Evolutionary conservation across 2,888 invertebrate species (phyloP), one percentile per base, ranked within the genome.

Genomic region (Trichopria drosophilae): DNA sequence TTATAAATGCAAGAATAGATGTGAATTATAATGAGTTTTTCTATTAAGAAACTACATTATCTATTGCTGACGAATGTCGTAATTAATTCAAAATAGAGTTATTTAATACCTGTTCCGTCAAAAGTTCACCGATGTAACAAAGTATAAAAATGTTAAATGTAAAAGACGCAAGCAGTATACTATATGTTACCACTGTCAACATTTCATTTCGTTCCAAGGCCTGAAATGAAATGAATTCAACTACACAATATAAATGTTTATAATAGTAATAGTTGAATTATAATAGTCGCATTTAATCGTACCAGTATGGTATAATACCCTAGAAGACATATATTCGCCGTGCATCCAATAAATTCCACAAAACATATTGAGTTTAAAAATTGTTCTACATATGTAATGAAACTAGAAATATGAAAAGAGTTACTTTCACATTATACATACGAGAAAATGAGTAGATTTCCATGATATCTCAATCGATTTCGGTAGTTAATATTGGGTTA

Each of bases 251-350:
- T 12, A 31, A 13, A 15, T 18, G 23, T 29, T 36, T 19, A 40
- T 32, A 50, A 40, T 43, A 6, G 6, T 43, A 13, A 46, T 13
- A 16, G 19, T 34, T 20, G 23, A 22, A 44, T 50, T 34, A 15
- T 6, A 51, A 26, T n/a, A 35, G 15, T 48, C 28, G 31, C n/a
- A 23, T 37, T 5, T 13, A 51, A 47, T 32, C 35, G n/a, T 65
- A 71, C 72, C 66, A 61, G 65, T 31, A 72, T 66, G 23, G 69
- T 60, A 51, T 68, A 69, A 53, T 68, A 72, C 49, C 68, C 71
- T 5, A 73, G 56, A 20, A 72, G 67, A 40, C 72, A 73, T 48
- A 72, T 71, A 28, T 71, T 69, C 52, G 72, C 39, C 3, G 71
- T 71, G 40, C 71, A 70, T 2, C 71, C 72, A 1, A 73, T 40